Percentiles rank a stretch among this genome's conserved stretches.
Conservation (phyloP, 1,140 invertebrate species). For the Dendrolimus kikuchii region DNA sequence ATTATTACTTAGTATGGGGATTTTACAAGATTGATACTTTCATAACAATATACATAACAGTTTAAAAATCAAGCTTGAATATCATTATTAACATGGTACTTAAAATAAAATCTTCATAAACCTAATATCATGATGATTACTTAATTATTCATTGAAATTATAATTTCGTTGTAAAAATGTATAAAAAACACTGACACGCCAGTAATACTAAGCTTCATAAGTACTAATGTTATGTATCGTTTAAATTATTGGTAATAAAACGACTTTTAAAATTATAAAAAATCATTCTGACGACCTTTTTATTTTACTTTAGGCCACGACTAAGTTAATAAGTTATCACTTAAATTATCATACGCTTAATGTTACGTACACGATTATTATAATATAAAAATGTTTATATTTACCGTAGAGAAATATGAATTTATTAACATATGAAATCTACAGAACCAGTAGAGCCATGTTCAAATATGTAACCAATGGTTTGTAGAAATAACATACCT, state of each 20-base stretch:
- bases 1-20: neutral
- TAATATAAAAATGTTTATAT: neutral
- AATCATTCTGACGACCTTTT: too few species aligned
- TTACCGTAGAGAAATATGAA: too few species aligned
- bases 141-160: slow-evolving; percentile 4
- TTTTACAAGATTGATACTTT: too few species aligned
- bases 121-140: neutral
- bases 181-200: slow-evolving; percentile 54
- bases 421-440: too few species aligned
- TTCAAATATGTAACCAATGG: too few species aligned
- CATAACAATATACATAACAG: neutral
- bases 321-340: slow-evolving; percentile 20
- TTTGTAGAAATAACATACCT: too few species aligned
- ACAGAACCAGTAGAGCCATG: too few species aligned
- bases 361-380: slow-evolving; percentile 12
- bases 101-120: neutral
- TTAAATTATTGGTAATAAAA: slow-evolving; percentile 6
- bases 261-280: neutral
- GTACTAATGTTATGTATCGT: slow-evolving; percentile 26
- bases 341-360: slow-evolving; percentile 10
- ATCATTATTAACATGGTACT: neutral
- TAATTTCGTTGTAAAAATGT: slow-evolving; percentile 55
- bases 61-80: neutral
- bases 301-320: too few species aligned
- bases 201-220: slow-evolving; percentile 50